Percentiles rank a stretch among this genome's conserved stretches.
These are phyloP conservation scores for Tetragonula carbonaria DNA, from an alignment of 2,888 invertebrate species.

Conservation along the genomic window DNA sequence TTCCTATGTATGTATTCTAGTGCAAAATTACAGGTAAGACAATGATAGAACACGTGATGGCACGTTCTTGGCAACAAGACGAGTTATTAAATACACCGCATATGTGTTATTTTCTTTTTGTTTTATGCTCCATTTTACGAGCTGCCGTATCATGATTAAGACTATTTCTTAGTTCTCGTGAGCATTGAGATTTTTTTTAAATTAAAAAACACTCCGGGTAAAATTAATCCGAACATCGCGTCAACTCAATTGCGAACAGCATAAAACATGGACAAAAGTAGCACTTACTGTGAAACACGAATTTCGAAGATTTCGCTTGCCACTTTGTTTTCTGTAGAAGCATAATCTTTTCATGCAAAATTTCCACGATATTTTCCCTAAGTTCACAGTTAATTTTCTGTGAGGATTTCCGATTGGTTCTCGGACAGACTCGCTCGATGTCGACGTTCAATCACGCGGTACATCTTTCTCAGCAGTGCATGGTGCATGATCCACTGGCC, in stretches of 20 bases:
- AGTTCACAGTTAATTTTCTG: neutral
- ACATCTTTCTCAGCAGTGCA: neutral
- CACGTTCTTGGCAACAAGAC: neutral
- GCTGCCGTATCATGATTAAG: neutral
- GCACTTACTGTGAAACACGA: neutral
- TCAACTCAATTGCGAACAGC: neutral
- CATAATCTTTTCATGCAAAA: neutral
- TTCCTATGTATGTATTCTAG: neutral
- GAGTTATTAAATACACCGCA: constrained; percentile 43
- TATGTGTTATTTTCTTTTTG: neutral
- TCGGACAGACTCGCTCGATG: neutral
- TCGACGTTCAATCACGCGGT: neutral
- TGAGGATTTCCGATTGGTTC: neutral
- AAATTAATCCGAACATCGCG: constrained; percentile 3
- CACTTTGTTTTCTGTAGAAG: neutral
- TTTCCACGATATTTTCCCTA: neutral
- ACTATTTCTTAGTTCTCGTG: neutral
- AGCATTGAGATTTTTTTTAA: constrained; percentile 18
- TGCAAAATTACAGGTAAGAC: constrained; percentile 15
- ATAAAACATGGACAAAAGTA: constrained; percentile 16
- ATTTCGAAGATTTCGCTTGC: neutral
- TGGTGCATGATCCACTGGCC: neutral
- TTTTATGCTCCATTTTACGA: constrained; percentile 17
- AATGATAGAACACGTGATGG: constrained; percentile 14
- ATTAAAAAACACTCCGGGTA: constrained; percentile 7